Conservation (phyloP, 2,113 vertebrate genomes). For the Ammodytes dubius region DNA sequence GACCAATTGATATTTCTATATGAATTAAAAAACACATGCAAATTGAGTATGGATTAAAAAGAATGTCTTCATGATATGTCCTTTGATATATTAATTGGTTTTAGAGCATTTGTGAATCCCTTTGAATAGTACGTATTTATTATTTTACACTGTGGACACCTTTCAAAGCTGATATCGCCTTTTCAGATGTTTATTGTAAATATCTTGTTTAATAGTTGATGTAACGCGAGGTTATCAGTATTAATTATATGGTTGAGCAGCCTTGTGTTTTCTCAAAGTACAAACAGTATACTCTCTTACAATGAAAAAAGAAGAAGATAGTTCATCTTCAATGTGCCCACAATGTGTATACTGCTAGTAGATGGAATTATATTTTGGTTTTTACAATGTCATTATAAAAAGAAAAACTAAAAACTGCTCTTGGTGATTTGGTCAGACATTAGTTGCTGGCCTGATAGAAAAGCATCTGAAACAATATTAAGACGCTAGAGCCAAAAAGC, state of each 20-base stretch:
- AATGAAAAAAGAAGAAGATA: no score
- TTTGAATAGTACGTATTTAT: neutral
- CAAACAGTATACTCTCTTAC: no score
- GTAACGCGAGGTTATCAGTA: conserved; percentile 1
- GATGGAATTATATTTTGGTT: neutral
- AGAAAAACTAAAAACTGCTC: neutral
- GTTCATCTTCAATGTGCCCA: no score
- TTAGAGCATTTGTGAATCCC: neutral
- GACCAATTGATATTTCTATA: no score
- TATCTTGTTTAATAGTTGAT: neutral
- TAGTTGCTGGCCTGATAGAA: neutral
- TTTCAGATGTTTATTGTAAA: neutral
- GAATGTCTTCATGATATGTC: neutral
- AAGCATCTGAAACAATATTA: no score
- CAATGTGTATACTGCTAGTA: neutral
- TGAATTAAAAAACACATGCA: no score
- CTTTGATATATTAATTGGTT: neutral
- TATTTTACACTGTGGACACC: neutral
- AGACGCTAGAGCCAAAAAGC: no score
- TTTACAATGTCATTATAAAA: neutral
- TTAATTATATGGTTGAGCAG: neutral
- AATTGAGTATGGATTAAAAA: no score
- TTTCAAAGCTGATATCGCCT: neutral
- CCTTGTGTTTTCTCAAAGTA: neutral
- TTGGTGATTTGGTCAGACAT: neutral